Evolutionary conservation across 2,888 invertebrate species (phyloP).

Genomic region (Laothoe populi): DNA sequence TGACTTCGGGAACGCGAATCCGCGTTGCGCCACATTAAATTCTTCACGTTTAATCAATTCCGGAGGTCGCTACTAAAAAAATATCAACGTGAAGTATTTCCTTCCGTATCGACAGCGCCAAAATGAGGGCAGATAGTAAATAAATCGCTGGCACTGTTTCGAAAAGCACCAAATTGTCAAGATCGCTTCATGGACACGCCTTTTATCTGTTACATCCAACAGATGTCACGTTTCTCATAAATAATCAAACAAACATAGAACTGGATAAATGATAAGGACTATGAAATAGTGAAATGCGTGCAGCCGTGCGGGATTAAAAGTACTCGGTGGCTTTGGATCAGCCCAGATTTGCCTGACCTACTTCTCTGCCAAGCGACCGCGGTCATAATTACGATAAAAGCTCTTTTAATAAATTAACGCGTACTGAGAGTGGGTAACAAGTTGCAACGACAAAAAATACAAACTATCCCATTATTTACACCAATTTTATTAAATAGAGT

Average conservation of each 20-base stretch:
- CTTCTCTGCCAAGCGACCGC: conserved; percentile 46
- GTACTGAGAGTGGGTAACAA: conserved; percentile 39
- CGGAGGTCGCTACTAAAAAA: conserved; percentile 61
- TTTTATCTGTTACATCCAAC: conserved; percentile 82
- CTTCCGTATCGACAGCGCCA: conserved; percentile 66
- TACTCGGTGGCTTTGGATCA: conserved; percentile 51
- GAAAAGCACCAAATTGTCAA: conserved; percentile 74
- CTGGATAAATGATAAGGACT: conserved; percentile 61
- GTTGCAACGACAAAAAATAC: conserved; percentile 29
- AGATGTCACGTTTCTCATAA: conserved; percentile 65
- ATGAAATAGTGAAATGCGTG: conserved; percentile 50
- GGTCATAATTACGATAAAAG: conserved; percentile 61
- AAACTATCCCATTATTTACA: conserved; percentile 25
- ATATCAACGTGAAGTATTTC: conserved; percentile 69
- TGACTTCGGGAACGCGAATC: conserved; percentile 58
- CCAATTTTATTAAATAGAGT: neutral
- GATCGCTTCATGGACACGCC: conserved; percentile 73
- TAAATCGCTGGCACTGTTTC: conserved; percentile 79
- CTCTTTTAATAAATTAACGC: conserved; percentile 54
- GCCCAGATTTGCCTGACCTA: conserved; percentile 50
- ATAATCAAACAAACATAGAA: conserved; percentile 61
- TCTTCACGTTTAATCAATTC: conserved; percentile 79
- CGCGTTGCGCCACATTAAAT: conserved; percentile 72
- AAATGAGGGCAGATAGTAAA: conserved; percentile 68
- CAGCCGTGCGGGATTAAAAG: conserved; percentile 55